These are phyloP conservation scores for Pomacea canaliculata DNA, from an alignment of 2,888 invertebrate species.

Conservation along the genomic window DNA sequence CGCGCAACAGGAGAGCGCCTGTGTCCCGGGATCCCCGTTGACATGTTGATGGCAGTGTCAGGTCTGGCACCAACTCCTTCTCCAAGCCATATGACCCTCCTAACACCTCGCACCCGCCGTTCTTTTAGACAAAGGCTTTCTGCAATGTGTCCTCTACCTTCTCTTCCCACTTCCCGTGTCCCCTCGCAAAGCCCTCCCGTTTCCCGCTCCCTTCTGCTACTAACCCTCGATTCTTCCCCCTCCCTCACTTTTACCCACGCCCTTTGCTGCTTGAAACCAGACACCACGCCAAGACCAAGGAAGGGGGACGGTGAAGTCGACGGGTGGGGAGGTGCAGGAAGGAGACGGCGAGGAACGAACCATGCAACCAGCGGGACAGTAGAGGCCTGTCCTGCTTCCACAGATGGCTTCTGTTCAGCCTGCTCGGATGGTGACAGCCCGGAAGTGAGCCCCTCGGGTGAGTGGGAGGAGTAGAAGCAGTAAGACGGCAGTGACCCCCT, in stretches of 20 bases:
- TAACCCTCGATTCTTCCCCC: not conserved
- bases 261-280: not conserved
- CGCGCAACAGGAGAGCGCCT: slow-evolving; percentile 8
- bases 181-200: not conserved
- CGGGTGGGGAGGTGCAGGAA: not conserved
- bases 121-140: not conserved
- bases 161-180: not conserved
- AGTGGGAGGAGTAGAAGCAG: not conserved
- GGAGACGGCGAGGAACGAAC: not conserved
- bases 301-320: not conserved
- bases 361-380: not conserved
- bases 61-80: slow-evolving; percentile 8
- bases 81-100: not conserved
- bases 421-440: slow-evolving; percentile 13
- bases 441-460: not conserved
- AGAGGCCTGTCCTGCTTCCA: slow-evolving; percentile 2
- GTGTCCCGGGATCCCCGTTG: slow-evolving; percentile 1
- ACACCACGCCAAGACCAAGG: not conserved
- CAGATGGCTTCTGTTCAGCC: slow-evolving; percentile 13
- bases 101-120: not conserved
- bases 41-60: slow-evolving; percentile 10
- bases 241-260: not conserved
- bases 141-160: not conserved
- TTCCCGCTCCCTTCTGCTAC: not conserved
- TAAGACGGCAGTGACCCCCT: not conserved